These are phyloP conservation scores for Agrochola lota DNA, from an alignment of 2,888 invertebrate species.

Conservation along the genomic window DNA sequence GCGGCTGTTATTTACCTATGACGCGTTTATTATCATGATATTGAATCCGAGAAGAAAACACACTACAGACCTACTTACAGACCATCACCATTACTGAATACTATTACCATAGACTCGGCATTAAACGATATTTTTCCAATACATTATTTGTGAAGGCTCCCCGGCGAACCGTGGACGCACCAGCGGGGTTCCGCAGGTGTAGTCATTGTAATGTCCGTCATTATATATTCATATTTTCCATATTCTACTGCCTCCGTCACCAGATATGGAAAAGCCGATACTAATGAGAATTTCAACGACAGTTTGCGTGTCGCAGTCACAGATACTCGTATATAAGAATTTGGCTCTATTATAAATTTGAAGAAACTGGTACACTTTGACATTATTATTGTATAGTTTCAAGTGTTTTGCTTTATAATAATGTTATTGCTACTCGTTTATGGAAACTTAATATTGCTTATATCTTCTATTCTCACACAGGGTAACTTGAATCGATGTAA, in stretches of 20 bases:
- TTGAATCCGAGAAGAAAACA: constrained; percentile 10
- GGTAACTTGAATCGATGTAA: constrained; percentile 40
- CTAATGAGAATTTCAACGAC: constrained; percentile 15
- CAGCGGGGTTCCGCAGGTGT: constrained; percentile 25
- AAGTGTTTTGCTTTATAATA: constrained; percentile 33
- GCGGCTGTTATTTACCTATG: background rate
- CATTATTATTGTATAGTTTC: constrained; percentile 32
- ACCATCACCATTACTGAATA: background rate
- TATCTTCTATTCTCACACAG: constrained; percentile 45
- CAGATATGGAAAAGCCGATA: constrained; percentile 18
- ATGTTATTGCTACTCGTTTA: constrained; percentile 40
- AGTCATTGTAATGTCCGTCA: constrained; percentile 19
- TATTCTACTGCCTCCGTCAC: constrained; percentile 11
- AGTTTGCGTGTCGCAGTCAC: constrained; percentile 3
- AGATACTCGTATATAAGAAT: constrained; percentile 9
- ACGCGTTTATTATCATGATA: background rate
- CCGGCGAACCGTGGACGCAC: background rate
- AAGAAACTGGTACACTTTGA: constrained; percentile 27
- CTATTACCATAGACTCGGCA: constrained; percentile 3
- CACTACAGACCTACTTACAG: background rate
- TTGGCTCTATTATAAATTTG: constrained; percentile 1
- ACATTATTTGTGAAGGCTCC: constrained; percentile 16
- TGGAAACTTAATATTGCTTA: constrained; percentile 42
- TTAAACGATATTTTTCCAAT: constrained; percentile 19
- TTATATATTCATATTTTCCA: constrained; percentile 22